Evolutionary conservation across 2,888 invertebrate genomes (phyloP), one percentile per base, ranked within the genome.

Genomic region (Bruchidius siliquastri): DNA sequence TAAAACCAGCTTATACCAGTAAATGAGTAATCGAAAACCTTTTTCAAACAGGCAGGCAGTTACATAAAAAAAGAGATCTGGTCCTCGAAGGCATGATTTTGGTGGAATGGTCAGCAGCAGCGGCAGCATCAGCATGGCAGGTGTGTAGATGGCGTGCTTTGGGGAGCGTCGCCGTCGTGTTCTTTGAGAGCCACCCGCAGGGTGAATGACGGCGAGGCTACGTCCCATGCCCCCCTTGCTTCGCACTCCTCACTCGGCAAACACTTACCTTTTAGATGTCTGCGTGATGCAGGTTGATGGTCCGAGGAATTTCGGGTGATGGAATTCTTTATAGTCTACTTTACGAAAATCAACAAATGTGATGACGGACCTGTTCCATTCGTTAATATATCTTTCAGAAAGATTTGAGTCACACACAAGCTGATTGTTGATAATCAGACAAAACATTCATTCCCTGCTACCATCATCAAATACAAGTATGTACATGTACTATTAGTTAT

Each of bases 121-220:
- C 75, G 79, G 81, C 30, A 30, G 30, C 30, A 30, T 3, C 30
- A 49, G 8, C 0, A 49, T 13, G 49, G 49, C 49, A 80, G 81
- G 81, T 81, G 81, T 78, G 78, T 79, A 79, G 80, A 76, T 79
- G 77, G 79, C 49, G 49, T 49, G 49, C 13, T 13, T 49, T 49
- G 49, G 49, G 49, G 49, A 49, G 49, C 49, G 30, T 49, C 49
- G 8, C 13, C 49, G 49, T 49, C 80, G 78, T 80, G 80, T 77
- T 81, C 77, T 80, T 77, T 80, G 79, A 79, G 80, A 80, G 78
- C 81, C 81, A 80, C 81, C 81, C 81, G 81, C 79, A 71, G 81
- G 81, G 81, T 80, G 79, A 80, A 79, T 80, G 80, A 81, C 81
- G 81, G 80, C 80, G 78, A 76, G 76, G 79, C 79, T 80, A 80